A percentile compares a stretch with the other conserved stretches of the same genome.
These are phyloP conservation scores for Sigmodon hispidus DNA, from an alignment of 2,113 vertebrate genomes.

Conservation along the genomic window DNA sequence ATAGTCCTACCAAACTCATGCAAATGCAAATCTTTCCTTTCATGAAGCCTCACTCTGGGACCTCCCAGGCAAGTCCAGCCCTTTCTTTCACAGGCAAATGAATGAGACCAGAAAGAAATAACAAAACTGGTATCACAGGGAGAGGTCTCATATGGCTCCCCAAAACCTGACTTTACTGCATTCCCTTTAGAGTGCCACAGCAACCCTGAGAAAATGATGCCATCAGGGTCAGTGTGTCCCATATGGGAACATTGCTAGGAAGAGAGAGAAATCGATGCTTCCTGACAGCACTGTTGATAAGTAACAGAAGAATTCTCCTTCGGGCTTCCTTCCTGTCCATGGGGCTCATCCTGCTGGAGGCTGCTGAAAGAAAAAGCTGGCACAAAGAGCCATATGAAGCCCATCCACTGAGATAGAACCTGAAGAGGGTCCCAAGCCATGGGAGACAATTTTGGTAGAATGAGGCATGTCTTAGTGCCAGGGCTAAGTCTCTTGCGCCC, in stretches of 20 bases:
- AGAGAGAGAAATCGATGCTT: neutral
- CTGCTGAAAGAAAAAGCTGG: neutral
- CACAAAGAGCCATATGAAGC: neutral
- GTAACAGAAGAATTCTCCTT: neutral
- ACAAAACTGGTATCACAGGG: no score
- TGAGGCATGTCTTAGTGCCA: neutral
- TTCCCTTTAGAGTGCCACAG: neutral
- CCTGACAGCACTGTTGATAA: neutral
- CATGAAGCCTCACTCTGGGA: neutral
- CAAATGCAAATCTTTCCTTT: neutral
- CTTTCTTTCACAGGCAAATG: neutral
- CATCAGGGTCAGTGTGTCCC: neutral
- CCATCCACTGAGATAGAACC: neutral
- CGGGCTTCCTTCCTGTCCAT: neutral
- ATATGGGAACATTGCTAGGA: neutral
- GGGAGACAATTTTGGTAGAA: neutral
- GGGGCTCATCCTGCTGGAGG: neutral
- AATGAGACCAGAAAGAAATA: neutral
- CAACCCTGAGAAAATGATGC: neutral
- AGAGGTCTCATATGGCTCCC: neutral
- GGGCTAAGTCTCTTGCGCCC: neutral
- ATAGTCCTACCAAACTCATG: neutral
- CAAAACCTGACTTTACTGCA: neutral
- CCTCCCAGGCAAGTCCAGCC: neutral
- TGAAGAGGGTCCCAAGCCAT: neutral